phyloP scores from a whole-genome alignment of 2,113 vertebrate genomes.

The Thunnus thynnus region DNA sequence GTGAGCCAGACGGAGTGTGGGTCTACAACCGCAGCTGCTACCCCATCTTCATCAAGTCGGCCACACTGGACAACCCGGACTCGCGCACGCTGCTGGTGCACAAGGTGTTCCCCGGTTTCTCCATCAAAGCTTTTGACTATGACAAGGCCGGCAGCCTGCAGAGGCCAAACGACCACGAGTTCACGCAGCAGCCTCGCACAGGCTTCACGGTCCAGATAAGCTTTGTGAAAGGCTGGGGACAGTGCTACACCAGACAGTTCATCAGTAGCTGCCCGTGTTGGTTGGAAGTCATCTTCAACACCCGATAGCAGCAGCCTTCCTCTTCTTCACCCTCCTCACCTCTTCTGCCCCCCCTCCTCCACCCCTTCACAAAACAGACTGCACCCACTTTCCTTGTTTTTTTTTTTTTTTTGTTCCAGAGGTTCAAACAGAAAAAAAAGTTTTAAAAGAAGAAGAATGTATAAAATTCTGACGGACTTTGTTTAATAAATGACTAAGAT shows the following conservation, averaged over 20 bases:
- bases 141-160: slow-evolving; percentile 96
- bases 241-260: slow-evolving; percentile 99
- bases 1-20: slow-evolving; percentile 97
- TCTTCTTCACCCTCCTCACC: slow-evolving; percentile 31
- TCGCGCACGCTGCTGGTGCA: slow-evolving; percentile 97
- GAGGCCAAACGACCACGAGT: slow-evolving; percentile 98
- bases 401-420: slow-evolving; percentile 52
- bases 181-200: slow-evolving; percentile 96
- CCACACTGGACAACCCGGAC: slow-evolving; percentile 99
- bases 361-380: slow-evolving; percentile 53
- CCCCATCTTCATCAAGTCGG: slow-evolving; percentile 99
- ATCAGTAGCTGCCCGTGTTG: slow-evolving; percentile 99
- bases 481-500: slow-evolving; percentile 91
- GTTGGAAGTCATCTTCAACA: slow-evolving; percentile 99
- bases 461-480: slow-evolving; percentile 86
- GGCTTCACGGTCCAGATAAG: slow-evolving; percentile 99
- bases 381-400: slow-evolving; percentile 43
- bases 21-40: slow-evolving; percentile 99
- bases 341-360: slow-evolving; percentile 3
- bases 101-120: slow-evolving; percentile 98
- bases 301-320: slow-evolving; percentile 87
- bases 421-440: slow-evolving; percentile 69
- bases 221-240: slow-evolving; percentile 99
- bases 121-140: slow-evolving; percentile 99
- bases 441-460: slow-evolving; percentile 80